Evolutionary conservation across 2,888 invertebrate species (phyloP).

Genomic region (Drosophila kokeensis): DNA sequence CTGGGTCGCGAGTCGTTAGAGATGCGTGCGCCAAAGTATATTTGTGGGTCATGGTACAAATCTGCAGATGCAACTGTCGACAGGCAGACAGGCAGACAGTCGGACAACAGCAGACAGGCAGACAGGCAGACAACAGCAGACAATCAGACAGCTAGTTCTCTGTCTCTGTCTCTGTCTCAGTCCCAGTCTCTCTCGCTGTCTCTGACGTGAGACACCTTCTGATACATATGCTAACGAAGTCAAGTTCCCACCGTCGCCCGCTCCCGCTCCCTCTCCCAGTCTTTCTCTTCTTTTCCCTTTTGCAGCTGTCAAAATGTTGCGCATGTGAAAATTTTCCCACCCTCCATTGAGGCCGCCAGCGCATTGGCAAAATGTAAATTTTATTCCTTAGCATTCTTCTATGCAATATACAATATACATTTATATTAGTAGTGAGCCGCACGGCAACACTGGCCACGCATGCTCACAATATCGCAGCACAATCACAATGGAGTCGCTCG

Average conservation of each 20-base stretch:
- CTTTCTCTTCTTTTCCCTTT: constrained; percentile 15
- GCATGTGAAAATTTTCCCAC: constrained; percentile 75
- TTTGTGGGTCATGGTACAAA: constrained; percentile 79
- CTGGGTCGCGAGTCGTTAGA: constrained; percentile 61
- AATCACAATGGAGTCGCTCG: constrained; percentile 37
- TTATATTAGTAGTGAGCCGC: constrained; percentile 61
- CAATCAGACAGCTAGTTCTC: constrained; percentile 44
- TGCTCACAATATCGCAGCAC: constrained; percentile 49
- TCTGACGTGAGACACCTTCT: constrained; percentile 76
- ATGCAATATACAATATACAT: constrained; percentile 58
- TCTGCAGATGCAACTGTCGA: constrained; percentile 52
- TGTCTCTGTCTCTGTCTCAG: not conserved
- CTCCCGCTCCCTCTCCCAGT: not conserved
- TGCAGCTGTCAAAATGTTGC: constrained; percentile 72
- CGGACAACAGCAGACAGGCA: constrained; percentile 32
- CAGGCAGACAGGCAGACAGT: constrained; percentile 12
- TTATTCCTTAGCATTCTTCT: constrained; percentile 15
- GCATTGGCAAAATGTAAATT: constrained; percentile 71
- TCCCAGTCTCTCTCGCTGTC: not conserved
- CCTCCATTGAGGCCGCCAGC: constrained; percentile 69
- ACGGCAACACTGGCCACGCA: constrained; percentile 58
- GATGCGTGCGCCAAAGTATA: constrained; percentile 74
- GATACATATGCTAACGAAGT: constrained; percentile 75
- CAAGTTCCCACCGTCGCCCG: not conserved
- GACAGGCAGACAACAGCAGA: constrained; percentile 33